A percentile compares a stretch with the other conserved stretches of the same genome.
Conservation (phyloP, 2,797 vertebrate genomes). For the Gastrophryne carolinensis region DNA sequence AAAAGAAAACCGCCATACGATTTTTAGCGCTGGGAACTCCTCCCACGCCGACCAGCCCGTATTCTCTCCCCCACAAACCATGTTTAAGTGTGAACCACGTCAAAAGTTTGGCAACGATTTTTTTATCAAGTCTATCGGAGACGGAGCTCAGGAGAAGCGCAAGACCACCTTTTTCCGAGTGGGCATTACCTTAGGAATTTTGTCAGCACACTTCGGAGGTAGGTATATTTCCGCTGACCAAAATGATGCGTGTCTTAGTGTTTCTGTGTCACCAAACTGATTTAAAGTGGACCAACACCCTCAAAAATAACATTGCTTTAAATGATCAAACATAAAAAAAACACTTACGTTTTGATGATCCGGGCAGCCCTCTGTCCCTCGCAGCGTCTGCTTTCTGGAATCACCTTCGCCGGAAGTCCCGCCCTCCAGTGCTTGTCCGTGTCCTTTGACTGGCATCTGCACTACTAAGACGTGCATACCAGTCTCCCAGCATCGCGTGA, state of each 20-base stretch:
- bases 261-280: too few species aligned
- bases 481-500: too few species aligned
- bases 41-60: conserved; percentile 2
- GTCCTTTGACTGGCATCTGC: too few species aligned
- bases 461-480: too few species aligned
- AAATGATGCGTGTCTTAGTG: conserved; percentile 1
- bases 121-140: conserved; percentile 47
- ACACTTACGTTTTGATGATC: too few species aligned
- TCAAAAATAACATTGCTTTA: too few species aligned
- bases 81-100: conserved; percentile 49
- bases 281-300: too few species aligned
- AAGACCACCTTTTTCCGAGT: conserved; percentile 46
- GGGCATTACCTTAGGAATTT: conserved; percentile 45
- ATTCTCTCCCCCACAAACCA: conserved; percentile 22
- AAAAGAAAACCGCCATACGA: neutral
- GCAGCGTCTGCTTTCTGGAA: too few species aligned
- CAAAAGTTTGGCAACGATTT: conserved; percentile 41
- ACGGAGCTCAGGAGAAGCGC: conserved; percentile 43
- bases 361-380: too few species aligned
- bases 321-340: too few species aligned
- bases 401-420: too few species aligned
- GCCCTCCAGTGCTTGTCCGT: too few species aligned
- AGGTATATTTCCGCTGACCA: conserved; percentile 25
- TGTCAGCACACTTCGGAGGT: conserved; percentile 48
- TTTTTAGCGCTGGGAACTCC: neutral